Conservation (phyloP, 2,113 vertebrate species). For the Stigmatopora nigra region DNA sequence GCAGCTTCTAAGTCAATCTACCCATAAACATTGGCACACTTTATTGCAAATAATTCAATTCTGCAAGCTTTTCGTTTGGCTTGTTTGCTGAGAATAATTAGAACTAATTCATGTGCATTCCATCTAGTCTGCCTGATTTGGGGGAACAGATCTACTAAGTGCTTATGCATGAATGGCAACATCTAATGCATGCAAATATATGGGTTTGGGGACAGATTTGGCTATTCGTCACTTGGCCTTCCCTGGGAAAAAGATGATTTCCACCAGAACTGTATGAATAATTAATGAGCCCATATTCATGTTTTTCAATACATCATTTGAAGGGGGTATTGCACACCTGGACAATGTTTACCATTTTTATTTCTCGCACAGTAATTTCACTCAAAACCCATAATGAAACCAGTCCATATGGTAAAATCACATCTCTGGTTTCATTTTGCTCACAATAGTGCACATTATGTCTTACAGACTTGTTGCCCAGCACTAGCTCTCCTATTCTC, state of each 20-base stretch:
- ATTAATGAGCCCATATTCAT: not conserved
- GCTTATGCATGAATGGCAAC: not conserved
- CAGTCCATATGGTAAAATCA: not conserved
- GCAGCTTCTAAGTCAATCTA: not conserved
- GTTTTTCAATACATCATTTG: not conserved
- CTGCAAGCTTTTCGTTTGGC: slow-evolving; percentile 7
- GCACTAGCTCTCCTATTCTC: not conserved
- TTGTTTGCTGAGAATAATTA: not conserved
- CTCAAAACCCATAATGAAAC: not conserved
- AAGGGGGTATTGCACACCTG: not conserved
- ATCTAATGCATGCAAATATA: slow-evolving; percentile 1
- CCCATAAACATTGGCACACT: not conserved
- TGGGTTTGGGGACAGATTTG: not conserved
- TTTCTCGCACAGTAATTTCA: not conserved
- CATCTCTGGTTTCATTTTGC: not conserved
- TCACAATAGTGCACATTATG: not conserved
- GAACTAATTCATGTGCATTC: not conserved
- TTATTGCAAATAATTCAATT: not conserved
- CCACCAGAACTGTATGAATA: not conserved
- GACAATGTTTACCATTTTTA: not conserved
- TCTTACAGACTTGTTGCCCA: not conserved
- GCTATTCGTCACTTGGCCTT: slow-evolving; percentile 3
- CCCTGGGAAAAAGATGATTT: not conserved
- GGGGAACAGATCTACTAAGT: slow-evolving; percentile 15
- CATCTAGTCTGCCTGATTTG: not conserved